Evolutionary conservation across 2,888 invertebrate species (phyloP), one percentile per base, ranked within the genome.

Genomic region (Julus scanicus): DNA sequence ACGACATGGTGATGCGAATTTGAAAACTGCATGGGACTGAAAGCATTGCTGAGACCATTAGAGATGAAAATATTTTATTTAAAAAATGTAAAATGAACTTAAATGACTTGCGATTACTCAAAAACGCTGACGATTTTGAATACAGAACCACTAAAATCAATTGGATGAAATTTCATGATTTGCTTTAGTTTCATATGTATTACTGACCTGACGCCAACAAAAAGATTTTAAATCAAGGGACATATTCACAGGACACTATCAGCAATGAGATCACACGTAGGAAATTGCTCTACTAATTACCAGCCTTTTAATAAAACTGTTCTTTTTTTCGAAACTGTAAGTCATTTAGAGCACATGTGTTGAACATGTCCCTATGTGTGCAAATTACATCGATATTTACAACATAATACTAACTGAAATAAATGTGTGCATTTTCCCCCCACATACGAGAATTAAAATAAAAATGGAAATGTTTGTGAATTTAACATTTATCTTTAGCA

Each of bases 331-430:
- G 17, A 57, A 57, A n/a, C 57, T n/a, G 29, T 71, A 71, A 8
- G 4, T n/a, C 9, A 29, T 71, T 29, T 11, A 57, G 11, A n/a
- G 11, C 3, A 71, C 71, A 71, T 71, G 71, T 29, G 11, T 2
- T 29, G 8, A 71, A 71, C 71, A 71, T 71, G 71, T n/a, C 29
- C 20, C 2, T 57, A 57, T 57, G 57, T 29, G 71, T 71, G 71
- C 71, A 71, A 71, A 71, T 71, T 29, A 71, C 29, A 71, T 71
- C 71, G 11, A 71, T 71, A 71, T 71, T 71, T 71, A 71, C 71
- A 71, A 71, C 20, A 63, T 63, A n/a, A 63, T 63, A 15, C 53
- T 63, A n/a, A 63, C 11, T 71, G 29, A 71, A 71, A 71, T 9
- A 71, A 71, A n/a, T n/a, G 17, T 20, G 29, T 71, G 71, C 29